Evolutionary conservation across 2,888 invertebrate genomes (phyloP).

Genomic region (Drosophila fungiperda): DNA sequence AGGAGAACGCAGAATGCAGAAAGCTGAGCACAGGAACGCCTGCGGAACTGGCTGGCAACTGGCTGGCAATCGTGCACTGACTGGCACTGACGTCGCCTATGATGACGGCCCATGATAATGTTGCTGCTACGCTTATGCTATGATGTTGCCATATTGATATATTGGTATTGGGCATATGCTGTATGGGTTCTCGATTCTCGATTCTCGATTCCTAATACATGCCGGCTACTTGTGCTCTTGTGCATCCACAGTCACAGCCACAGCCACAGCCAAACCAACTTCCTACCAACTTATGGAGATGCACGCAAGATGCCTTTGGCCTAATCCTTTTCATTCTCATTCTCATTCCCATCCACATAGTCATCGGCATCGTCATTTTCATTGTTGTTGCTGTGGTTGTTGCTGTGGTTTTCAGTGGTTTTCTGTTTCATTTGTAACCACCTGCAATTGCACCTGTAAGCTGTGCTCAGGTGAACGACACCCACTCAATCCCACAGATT

Average conservation of each 20-base stretch:
- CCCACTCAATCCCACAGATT: neutral
- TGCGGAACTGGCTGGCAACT: conserved; percentile 23
- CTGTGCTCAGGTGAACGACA: neutral
- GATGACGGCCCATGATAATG: conserved; percentile 72
- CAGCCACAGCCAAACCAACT: neutral
- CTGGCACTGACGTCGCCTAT: conserved; percentile 15
- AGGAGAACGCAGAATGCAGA: conserved; percentile 39
- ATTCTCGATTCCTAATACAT: conserved; percentile 28
- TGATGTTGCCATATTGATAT: conserved; percentile 24
- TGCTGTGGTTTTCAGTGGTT: neutral
- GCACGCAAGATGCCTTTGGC: conserved; percentile 65
- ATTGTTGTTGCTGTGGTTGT: neutral
- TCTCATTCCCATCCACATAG: conserved; percentile 5
- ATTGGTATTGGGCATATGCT: conserved; percentile 10
- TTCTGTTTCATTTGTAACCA: conserved; percentile 6
- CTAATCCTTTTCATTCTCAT: conserved; percentile 45
- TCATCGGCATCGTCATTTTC: conserved; percentile 1
- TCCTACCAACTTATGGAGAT: conserved; percentile 32
- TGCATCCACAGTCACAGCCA: neutral
- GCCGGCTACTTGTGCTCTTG: conserved; percentile 19
- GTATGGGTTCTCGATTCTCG: conserved; percentile 6
- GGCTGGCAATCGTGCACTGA: conserved; percentile 12
- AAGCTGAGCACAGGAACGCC: conserved; percentile 48
- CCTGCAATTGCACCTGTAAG: conserved; percentile 26
- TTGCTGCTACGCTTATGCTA: conserved; percentile 48